Base-by-base conservation (phyloP, 2,888 invertebrate genomes). In the Blera fallax region DNA sequence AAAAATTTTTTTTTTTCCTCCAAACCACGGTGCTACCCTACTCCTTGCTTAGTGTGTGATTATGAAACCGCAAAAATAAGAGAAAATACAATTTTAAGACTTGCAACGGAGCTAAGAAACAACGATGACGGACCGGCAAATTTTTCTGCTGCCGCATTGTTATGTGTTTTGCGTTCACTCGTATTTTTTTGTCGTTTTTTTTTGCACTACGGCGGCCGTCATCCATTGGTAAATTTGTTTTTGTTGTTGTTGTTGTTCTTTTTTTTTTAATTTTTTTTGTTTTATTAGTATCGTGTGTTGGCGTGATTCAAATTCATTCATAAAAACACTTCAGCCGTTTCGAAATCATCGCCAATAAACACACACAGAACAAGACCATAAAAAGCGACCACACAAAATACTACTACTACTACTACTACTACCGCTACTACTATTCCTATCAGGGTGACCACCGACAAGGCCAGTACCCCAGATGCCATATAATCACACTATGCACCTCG, bases 281-380 rank as follows among this genome's bases (percentile, higher is more conserved):
- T 32, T 24, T 27, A 32, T 79, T 79, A 48, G 43, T 40, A 45
- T 70, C 64, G 58, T 60, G 37, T 60, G 65, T 83, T 60, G 78
- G 62, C 62, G 58, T 77, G 70, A 72, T 58, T 77, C 50, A 72
- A 72, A 72, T 83, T 83, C 82, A 83, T 83, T 83, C 82, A 83
- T 77, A 78, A 83, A 83, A 78, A 58, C 67, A 73, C 67, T 65
- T 72, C 24, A 37, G 43, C 14, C 70, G 29, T 58, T 69, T 72
- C 52, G 18, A 70, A 65, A 76, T 58, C 34, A 70, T 64, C 52
- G 40, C 34, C 64, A 24, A 50, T 43, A 58, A 18, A 43, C 54
- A 70, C 70, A 76, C 37, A 81, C 67, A 54, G 6, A 56, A 14
- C 29, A 50, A 52, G 21, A 58, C 58, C 40, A 27, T 60, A 60